Base-by-base conservation (phyloP, 2,797 vertebrate genomes). In the Alectoris magna region DNA sequence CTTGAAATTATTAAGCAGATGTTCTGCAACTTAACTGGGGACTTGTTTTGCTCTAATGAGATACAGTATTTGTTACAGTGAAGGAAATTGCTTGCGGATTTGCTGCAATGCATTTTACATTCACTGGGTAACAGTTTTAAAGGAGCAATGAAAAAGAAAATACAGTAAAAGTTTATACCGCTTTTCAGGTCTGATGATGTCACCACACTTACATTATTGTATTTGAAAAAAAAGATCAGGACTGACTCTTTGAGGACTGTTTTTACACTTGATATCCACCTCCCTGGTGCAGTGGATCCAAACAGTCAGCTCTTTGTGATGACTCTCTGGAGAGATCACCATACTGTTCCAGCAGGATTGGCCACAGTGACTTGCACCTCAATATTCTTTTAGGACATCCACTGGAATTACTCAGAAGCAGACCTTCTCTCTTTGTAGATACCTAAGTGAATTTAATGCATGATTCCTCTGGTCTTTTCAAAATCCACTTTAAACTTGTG, bases 1-100 rank as follows among this genome's bases (percentile, higher is more conserved):
- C 75, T 84, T 77, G 87, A 94, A 97, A 97, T 97, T 95, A 95
- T 93, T 96, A 95, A 95, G 91, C 97, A 97, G 96, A 97, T 97
- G 95, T 97, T 96, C 95, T 91, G 46, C 1, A 11, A 46, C 63
- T 68, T 85, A 66, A 93, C 80, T 83, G 59, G 73, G 80, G 81
- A 73, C 58, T 96, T 95, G 92, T 84, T 95, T 71, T 84, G 88
- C 74, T 91, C 96, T 95, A 94, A 90, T 74, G 93, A 95, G 96
- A 98, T 88, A 77, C 82, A 95, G 85, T 89, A 92, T 96, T 97
- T 96, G 94, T 88, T 93, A 93, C 92, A 56, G 80, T 85, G 94
- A 94, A 84, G 44, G 94, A 95, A 96, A 97, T 90, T 92, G 82
- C 95, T 93, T 85, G 69, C 9, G 83, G 83, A 92, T 97, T 96